phyloP scores from a whole-genome alignment of 2,113 vertebrate genomes.

The Grallaria varia region DNA sequence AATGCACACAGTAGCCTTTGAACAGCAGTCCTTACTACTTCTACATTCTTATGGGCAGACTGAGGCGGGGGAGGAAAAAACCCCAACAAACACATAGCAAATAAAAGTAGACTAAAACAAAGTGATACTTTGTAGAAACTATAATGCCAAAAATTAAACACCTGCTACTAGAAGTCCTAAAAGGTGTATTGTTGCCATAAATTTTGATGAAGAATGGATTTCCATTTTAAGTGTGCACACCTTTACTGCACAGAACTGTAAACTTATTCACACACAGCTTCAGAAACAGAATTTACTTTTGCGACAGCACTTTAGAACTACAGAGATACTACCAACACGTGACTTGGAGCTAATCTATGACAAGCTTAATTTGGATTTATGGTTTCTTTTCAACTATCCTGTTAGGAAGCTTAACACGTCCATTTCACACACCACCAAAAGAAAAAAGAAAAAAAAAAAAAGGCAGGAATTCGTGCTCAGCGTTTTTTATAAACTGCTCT shows the following conservation, averaged over 20 bases:
- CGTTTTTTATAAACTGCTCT: neutral
- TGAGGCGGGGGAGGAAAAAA: neutral
- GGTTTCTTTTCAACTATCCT: conserved; percentile 30
- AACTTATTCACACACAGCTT: neutral
- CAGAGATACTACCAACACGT: neutral
- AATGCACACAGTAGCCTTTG: neutral
- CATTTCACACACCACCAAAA: neutral
- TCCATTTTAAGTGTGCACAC: neutral
- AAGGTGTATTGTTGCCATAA: neutral
- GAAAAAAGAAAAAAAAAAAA: neutral
- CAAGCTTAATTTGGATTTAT: conserved; percentile 48
- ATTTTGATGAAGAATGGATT: neutral
- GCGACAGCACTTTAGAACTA: neutral
- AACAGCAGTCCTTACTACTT: neutral
- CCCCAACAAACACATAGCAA: neutral
- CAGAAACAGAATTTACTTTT: neutral
- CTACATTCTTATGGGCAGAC: neutral
- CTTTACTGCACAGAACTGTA: neutral
- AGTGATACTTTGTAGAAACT: neutral
- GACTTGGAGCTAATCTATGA: conserved; percentile 27
- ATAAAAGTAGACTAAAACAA: neutral
- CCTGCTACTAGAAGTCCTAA: neutral
- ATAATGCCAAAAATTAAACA: neutral
- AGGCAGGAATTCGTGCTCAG: neutral
- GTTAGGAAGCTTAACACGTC: neutral